Base-by-base conservation (phyloP, 2,797 vertebrate genomes). In the Macrochelys suwanniensis region DNA sequence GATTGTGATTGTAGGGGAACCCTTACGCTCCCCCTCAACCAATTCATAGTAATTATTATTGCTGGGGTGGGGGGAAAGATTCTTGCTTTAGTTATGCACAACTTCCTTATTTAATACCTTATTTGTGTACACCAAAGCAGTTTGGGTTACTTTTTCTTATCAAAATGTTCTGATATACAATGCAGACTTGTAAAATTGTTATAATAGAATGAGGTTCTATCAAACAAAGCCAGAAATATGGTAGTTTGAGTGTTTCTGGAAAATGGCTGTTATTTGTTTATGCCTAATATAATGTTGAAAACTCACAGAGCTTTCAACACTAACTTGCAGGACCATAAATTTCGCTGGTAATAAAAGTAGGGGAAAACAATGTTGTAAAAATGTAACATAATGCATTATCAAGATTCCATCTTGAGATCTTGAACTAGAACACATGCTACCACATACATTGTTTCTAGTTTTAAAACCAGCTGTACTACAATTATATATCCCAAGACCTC, bases 231-330 rank as follows among this genome's bases (percentile, higher is more conserved):
- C 51, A 85, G 91, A 90, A 50, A 65, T 81, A 89, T 6, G 57
- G 54, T 88, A 50, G 4, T 93, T 92, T 85, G 54, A 90, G 42
- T 49, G 42, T 93, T 92, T 84, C 42, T 85, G 28, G 26, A 81
- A 92, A 92, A 50, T 71, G 2, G 25, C 84, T 50, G 16, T 68
- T 74, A 80, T 89, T 85, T 79, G 33, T 59, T 61, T 61, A 17
- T 68, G 53, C 15, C 28, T 84, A 47, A 84, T 86, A 92, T 65
- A 19, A 1, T 56, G 37, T 45, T 61, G 53, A 71, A 84, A 93
- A 6, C 21, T 71, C 71, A 85, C 6, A 49, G 12, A 13, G 37
- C 3, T 80, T 91, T 50, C 54, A 85, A 3, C 82, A 25, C 42
- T 89, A 56, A 71, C 90, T 90, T 83, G 21, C 10, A 89, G n/a